Percentiles rank a stretch among this genome's conserved stretches.
Conservation (phyloP, 1,140 invertebrate genomes). For the Habropoda laboriosa region DNA sequence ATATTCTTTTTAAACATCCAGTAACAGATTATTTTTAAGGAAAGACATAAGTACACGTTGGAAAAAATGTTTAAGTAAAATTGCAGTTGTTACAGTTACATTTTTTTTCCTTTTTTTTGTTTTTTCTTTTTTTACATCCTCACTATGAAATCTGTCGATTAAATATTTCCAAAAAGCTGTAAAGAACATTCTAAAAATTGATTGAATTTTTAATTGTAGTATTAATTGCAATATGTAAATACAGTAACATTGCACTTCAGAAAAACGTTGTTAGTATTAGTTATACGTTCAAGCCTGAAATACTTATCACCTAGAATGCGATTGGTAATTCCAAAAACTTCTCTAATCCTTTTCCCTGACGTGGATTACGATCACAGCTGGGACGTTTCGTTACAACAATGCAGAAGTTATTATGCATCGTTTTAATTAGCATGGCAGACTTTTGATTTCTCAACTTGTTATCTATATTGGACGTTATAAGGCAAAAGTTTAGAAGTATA, state of each 20-base stretch:
- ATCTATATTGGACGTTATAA: conserved; percentile 23
- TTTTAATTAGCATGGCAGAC: conserved; percentile 2
- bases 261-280: conserved; percentile 4
- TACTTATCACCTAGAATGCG: background rate
- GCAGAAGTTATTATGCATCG: background rate
- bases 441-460: conserved; percentile 21
- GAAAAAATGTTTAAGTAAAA: background rate
- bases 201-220: background rate
- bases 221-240: background rate
- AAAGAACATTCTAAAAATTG: conserved; percentile 6
- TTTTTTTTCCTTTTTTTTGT: too few species aligned
- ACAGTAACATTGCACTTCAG: conserved; percentile 1
- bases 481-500: conserved; percentile 33
- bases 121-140: background rate
- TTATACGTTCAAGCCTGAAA: background rate
- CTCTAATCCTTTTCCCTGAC: conserved; percentile 9
- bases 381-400: conserved; percentile 48
- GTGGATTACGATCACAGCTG: conserved; percentile 32
- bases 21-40: background rate
- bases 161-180: conserved; percentile 19
- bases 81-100: background rate
- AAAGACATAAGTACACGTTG: background rate
- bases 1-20: background rate
- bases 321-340: conserved; percentile 5
- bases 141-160: background rate